These are phyloP conservation scores for Himalopsyche kuldschensis DNA, from an alignment of 2,888 invertebrate species.

Conservation along the genomic window DNA sequence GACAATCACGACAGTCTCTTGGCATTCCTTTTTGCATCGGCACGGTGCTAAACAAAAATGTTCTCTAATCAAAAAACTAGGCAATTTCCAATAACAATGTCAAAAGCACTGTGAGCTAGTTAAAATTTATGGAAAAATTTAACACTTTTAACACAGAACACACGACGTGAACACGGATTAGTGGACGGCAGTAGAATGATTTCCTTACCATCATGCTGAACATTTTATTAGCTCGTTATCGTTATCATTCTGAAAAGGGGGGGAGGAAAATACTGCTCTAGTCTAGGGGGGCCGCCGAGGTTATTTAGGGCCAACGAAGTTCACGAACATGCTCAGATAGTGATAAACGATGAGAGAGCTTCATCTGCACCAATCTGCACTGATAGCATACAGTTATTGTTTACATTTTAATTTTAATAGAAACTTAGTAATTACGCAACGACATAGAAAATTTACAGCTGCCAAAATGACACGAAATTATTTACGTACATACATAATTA, in stretches of 20 bases:
- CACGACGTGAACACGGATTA: not conserved
- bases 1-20: slow-evolving; percentile 78
- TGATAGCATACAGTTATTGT: not conserved
- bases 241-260: not conserved
- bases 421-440: not conserved
- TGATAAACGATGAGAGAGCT: slow-evolving; percentile 8
- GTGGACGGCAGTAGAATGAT: not conserved
- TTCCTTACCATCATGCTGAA: slow-evolving; percentile 17
- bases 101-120: not conserved
- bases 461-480: not conserved
- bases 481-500: not conserved
- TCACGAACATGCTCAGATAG: slow-evolving; percentile 42
- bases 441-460: not conserved
- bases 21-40: slow-evolving; percentile 62
- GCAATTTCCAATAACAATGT: not conserved
- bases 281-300: slow-evolving; percentile 52
- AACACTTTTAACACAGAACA: not conserved
- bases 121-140: not conserved
- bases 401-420: not conserved
- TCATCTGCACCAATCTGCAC: not conserved
- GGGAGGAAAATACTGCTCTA: not conserved
- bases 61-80: not conserved
- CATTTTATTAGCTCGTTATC: slow-evolving; percentile 30
- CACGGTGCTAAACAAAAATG: slow-evolving; percentile 46
- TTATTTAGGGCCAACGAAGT: slow-evolving; percentile 59